Conservation (phyloP, 2,113 vertebrate species). For the Gavialis gangeticus region DNA sequence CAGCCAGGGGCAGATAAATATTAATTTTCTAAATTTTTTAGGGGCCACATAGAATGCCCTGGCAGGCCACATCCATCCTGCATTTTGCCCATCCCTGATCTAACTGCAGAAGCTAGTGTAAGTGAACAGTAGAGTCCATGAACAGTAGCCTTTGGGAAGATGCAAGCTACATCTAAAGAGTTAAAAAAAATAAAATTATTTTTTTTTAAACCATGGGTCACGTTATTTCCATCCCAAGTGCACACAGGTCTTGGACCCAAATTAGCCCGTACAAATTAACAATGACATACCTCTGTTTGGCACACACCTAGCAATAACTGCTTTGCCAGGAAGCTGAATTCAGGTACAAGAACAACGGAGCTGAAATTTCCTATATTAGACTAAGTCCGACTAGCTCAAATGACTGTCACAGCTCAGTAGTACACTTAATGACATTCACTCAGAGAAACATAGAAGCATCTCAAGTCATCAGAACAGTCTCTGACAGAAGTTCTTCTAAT, state of each 20-base stretch:
- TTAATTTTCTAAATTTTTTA: no score
- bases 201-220: background rate
- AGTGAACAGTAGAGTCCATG: background rate
- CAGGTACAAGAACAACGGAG: background rate
- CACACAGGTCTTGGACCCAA: background rate
- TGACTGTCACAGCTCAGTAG: background rate
- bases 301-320: background rate
- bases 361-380: background rate
- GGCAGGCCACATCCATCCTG: no score
- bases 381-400: background rate
- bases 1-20: no score
- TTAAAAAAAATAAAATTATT: background rate
- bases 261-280: background rate
- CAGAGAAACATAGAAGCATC: background rate
- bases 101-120: background rate
- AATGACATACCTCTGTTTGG: background rate
- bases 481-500: background rate
- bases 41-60: no score
- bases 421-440: background rate
- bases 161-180: background rate
- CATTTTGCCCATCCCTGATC: no score
- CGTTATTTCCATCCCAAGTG: background rate
- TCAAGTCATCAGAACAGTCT: background rate
- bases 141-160: background rate
- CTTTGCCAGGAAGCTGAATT: background rate